Evolutionary conservation across 2,797 vertebrate genomes (phyloP).

Genomic region (Mus minutoides): DNA sequence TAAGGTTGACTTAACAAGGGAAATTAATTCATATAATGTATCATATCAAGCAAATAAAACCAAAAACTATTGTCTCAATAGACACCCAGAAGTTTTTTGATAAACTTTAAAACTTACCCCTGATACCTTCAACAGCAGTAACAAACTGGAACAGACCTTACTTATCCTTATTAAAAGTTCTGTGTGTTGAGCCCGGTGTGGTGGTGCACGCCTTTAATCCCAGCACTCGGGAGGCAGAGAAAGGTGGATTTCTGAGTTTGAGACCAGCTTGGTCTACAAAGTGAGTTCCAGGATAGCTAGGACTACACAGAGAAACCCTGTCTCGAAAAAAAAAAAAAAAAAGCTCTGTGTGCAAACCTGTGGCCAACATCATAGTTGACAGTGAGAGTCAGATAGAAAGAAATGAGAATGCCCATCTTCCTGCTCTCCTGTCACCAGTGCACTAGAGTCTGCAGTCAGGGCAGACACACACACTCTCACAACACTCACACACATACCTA

Average conservation of each 20-base stretch:
- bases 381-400: neutral
- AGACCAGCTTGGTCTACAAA: too few relatives aligned
- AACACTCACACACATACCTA: neutral
- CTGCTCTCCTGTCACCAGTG: neutral
- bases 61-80: neutral
- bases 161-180: fast-evolving
- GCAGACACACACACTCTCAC: too few relatives aligned
- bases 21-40: neutral
- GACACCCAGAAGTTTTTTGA: neutral
- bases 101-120: neutral
- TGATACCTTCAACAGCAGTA: neutral
- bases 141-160: neutral
- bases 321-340: too few relatives aligned
- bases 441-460: neutral
- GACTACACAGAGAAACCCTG: too few relatives aligned
- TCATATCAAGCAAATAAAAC: neutral
- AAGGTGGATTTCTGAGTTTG: too few relatives aligned
- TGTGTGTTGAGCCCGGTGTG: too few relatives aligned
- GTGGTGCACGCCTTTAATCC: too few relatives aligned
- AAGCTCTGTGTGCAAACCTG: fast-evolving
- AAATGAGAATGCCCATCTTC: neutral
- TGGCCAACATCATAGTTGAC: fast-evolving
- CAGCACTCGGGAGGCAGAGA: too few relatives aligned
- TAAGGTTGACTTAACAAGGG: neutral
- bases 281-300: too few relatives aligned